Percentiles rank a stretch among this genome's conserved stretches.
phyloP scores from a whole-genome alignment of 2,797 vertebrate species.

The Clarias laeviceps region DNA sequence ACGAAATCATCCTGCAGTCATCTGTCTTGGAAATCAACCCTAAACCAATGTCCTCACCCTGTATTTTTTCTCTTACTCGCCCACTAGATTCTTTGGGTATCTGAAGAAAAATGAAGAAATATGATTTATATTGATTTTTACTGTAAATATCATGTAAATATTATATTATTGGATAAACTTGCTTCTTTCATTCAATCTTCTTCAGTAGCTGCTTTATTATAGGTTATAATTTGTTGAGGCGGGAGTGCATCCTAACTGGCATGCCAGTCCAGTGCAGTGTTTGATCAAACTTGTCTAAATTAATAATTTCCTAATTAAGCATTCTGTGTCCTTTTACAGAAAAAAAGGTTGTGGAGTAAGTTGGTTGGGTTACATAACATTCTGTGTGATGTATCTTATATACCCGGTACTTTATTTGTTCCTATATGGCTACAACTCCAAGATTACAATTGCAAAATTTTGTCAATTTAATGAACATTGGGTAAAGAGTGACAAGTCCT shows the following conservation, averaged over 20 bases:
- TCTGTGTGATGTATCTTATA: neutral
- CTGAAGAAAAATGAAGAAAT: neutral
- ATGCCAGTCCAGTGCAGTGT: neutral
- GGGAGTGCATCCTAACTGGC: neutral
- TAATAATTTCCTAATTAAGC: neutral
- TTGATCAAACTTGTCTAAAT: neutral
- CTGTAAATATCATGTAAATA: neutral
- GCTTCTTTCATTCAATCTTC: neutral
- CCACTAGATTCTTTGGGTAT: neutral
- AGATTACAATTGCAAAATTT: too few species aligned
- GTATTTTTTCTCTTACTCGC: neutral
- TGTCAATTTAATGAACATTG: too few species aligned
- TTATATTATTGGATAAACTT: neutral
- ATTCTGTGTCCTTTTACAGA: neutral
- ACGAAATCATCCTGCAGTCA: constrained; percentile 19
- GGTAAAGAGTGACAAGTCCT: neutral
- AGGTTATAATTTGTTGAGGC: too few species aligned
- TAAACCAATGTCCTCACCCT: neutral
- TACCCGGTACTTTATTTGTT: too few species aligned
- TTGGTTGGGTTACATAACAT: neutral
- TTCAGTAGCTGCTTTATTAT: neutral
- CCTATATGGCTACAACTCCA: too few species aligned
- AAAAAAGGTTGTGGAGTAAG: too few species aligned
- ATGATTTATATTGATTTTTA: neutral
- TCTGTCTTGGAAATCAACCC: constrained; percentile 17